phyloP scores from a whole-genome alignment of 2,113 vertebrate species.

The Grantiella picta region DNA sequence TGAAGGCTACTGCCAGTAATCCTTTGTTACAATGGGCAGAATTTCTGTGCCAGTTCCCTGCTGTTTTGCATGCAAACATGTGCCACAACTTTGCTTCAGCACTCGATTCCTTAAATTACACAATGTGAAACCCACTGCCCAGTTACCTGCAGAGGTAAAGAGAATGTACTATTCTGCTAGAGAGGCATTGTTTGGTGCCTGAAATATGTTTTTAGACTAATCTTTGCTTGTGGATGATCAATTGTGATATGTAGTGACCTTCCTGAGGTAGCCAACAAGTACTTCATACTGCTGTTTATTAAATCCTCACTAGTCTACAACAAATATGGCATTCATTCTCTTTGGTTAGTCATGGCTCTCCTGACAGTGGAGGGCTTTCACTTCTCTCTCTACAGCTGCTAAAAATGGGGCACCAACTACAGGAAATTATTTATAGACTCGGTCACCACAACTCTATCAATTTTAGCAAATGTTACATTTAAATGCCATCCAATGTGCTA shows the following conservation, averaged over 20 bases:
- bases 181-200: background rate
- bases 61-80: background rate
- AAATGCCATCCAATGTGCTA: background rate
- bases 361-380: background rate
- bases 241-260: background rate
- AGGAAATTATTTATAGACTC: background rate
- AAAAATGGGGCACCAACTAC: background rate
- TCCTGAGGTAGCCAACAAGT: background rate
- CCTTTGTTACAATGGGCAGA: background rate
- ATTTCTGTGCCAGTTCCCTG: background rate
- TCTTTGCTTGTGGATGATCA: background rate
- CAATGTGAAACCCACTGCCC: background rate
- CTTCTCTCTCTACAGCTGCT: background rate
- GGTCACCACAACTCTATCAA: background rate
- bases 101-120: background rate
- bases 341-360: background rate
- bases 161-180: background rate
- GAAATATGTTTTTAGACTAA: background rate
- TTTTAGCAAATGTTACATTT: background rate
- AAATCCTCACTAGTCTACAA: background rate
- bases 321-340: background rate
- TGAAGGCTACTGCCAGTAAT: background rate
- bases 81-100: background rate
- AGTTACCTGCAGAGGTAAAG: background rate
- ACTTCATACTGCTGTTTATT: background rate